Percentiles rank a stretch among this genome's conserved stretches.
Conservation (phyloP, 2,888 invertebrate genomes). For the Bellardia pandia region DNA sequence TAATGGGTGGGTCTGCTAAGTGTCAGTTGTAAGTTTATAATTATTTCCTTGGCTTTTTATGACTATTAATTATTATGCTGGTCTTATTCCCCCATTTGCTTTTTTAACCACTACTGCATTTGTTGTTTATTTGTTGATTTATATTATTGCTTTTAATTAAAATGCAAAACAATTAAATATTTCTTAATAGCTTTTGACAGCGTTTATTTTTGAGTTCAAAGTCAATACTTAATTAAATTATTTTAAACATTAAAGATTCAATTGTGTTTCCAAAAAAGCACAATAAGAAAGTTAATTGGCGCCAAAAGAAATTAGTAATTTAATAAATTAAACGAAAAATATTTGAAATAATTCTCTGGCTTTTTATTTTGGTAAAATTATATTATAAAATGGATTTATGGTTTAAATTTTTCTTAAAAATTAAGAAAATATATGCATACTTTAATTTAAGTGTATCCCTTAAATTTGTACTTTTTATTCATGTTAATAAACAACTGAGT, state of each 20-base stretch:
- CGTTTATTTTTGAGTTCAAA: slow-evolving; percentile 15
- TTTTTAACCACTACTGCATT: background rate
- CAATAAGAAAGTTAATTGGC: slow-evolving; percentile 14
- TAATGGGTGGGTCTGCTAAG: too few species aligned
- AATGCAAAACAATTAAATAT: slow-evolving; percentile 55
- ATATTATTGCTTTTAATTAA: slow-evolving; percentile 54
- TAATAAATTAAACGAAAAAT: slow-evolving; percentile 19
- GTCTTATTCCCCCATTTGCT: background rate
- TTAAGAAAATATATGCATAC: too few species aligned
- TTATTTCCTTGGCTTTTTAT: background rate
- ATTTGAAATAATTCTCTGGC: background rate
- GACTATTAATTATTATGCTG: slow-evolving; percentile 3
- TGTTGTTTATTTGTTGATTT: slow-evolving; percentile 47
- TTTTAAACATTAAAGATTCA: slow-evolving; percentile 15
- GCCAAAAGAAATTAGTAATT: slow-evolving; percentile 30
- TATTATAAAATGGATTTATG: too few species aligned
- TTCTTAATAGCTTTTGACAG: background rate
- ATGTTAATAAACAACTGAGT: too few species aligned
- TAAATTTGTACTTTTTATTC: too few species aligned
- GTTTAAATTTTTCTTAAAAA: too few species aligned
- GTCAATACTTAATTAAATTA: slow-evolving; percentile 29
- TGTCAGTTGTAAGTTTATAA: background rate
- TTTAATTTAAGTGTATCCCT: too few species aligned
- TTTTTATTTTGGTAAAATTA: too few species aligned
- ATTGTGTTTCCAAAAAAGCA: slow-evolving; percentile 1